These are phyloP conservation scores for Galeopterus variegatus DNA, from an alignment of 2,113 vertebrate genomes.

Conservation along the genomic window DNA sequence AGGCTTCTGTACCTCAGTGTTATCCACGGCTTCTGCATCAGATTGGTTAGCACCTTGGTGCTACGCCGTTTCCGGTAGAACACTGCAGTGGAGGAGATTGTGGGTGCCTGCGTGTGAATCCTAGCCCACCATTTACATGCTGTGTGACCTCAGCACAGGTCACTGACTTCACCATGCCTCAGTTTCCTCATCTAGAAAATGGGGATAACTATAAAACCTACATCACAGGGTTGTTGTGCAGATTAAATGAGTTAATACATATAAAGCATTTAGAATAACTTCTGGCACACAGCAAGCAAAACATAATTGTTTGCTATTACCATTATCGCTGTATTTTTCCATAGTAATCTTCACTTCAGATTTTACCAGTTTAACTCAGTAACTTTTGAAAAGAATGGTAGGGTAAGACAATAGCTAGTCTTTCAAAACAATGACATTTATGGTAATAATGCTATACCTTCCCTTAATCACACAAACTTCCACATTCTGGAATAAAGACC, in stretches of 20 bases:
- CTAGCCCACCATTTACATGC: neutral
- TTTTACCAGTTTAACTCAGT: constrained; percentile 42
- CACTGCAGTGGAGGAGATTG: accelerated
- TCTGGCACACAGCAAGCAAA: neutral
- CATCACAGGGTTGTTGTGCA: neutral
- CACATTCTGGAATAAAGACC: neutral
- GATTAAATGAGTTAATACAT: neutral
- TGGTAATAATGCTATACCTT: neutral
- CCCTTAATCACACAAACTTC: neutral
- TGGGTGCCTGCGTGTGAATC: neutral
- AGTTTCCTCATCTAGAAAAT: neutral
- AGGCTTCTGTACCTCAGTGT: neutral
- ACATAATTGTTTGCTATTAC: neutral
- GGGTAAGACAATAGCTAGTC: neutral
- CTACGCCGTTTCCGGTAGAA: neutral
- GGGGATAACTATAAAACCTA: neutral
- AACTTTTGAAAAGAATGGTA: constrained; percentile 7
- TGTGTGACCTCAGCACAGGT: neutral
- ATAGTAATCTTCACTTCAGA: neutral
- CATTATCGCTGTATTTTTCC: neutral
- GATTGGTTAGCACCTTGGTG: neutral
- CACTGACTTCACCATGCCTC: neutral
- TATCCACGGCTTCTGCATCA: neutral
- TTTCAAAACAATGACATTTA: neutral
- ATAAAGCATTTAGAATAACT: neutral